These are phyloP conservation scores for Cotesia congregata DNA, from an alignment of 2,888 invertebrate genomes.

Conservation along the genomic window DNA sequence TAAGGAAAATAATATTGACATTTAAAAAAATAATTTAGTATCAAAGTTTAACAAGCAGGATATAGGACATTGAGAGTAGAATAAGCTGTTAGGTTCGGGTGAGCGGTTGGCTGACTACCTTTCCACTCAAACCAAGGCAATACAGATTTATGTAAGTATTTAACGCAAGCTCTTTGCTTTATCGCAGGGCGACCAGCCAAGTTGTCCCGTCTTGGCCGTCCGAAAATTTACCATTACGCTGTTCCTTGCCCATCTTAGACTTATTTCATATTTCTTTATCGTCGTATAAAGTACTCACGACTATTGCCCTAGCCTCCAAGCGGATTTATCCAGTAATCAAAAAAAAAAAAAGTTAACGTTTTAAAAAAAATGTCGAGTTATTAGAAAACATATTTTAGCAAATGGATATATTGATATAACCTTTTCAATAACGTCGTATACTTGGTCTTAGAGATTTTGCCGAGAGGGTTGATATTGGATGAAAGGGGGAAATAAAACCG, in stretches of 20 bases:
- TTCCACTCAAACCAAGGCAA: slow-evolving; percentile 59
- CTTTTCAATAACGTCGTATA: slow-evolving; percentile 36
- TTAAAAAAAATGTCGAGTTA: slow-evolving; percentile 9
- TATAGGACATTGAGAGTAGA: slow-evolving; percentile 43
- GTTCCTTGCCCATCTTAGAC: slow-evolving; percentile 24
- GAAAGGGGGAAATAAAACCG: slow-evolving; percentile 23
- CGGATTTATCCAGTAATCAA: neutral
- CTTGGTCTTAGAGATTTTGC: slow-evolving; percentile 43
- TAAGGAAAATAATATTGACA: neutral
- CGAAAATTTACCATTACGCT: slow-evolving; percentile 56
- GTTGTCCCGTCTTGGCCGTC: slow-evolving; percentile 52
- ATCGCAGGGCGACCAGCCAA: slow-evolving; percentile 69
- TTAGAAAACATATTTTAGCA: slow-evolving; percentile 17
- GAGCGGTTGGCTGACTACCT: slow-evolving; percentile 39
- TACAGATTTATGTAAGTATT: slow-evolving; percentile 72
- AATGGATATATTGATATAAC: slow-evolving; percentile 6
- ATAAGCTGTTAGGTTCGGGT: slow-evolving; percentile 58
- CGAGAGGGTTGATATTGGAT: slow-evolving; percentile 49
- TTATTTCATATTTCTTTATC: neutral
- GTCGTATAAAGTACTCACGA: neutral
- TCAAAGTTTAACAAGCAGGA: neutral
- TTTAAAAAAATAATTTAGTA: neutral
- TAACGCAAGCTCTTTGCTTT: slow-evolving; percentile 69
- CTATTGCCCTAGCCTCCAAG: neutral
- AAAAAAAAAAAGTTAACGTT: slow-evolving; percentile 2